Evolutionary conservation across 1,140 invertebrate genomes (phyloP).

Genomic region (Stenopsyche tienmushanensis): DNA sequence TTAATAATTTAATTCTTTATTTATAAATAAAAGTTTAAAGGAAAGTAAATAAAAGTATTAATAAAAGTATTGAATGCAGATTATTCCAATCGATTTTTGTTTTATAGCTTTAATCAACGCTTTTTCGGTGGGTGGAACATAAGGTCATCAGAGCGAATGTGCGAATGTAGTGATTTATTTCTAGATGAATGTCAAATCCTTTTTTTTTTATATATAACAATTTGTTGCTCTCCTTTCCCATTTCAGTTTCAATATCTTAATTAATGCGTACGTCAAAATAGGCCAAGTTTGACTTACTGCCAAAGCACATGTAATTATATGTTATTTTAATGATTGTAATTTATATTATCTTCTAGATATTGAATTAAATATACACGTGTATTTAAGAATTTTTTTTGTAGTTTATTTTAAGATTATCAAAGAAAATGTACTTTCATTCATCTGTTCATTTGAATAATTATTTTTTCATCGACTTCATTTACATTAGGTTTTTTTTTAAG

Average conservation of each 20-base stretch:
- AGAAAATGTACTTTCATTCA: not conserved
- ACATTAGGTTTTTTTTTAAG: no score
- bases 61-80: no score
- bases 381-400: constrained; percentile 4
- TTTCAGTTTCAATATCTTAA: not conserved
- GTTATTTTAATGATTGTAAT: constrained; percentile 24
- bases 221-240: constrained; percentile 6
- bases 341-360: constrained; percentile 27
- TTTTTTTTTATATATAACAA: not conserved
- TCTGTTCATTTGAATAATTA: not conserved
- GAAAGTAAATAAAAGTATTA: no score
- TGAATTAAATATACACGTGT: constrained; percentile 19
- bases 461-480: no score
- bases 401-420: not conserved
- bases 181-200: not conserved
- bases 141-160: not conserved
- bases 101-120: no score
- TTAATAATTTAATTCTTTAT: not conserved
- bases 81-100: no score
- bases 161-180: not conserved
- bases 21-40: not conserved
- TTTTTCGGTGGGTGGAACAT: no score
- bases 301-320: constrained; percentile 22
- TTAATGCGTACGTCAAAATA: constrained; percentile 13
- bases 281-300: constrained; percentile 9